phyloP scores from a whole-genome alignment of 2,797 vertebrate species.

The Ciconia nigra region DNA sequence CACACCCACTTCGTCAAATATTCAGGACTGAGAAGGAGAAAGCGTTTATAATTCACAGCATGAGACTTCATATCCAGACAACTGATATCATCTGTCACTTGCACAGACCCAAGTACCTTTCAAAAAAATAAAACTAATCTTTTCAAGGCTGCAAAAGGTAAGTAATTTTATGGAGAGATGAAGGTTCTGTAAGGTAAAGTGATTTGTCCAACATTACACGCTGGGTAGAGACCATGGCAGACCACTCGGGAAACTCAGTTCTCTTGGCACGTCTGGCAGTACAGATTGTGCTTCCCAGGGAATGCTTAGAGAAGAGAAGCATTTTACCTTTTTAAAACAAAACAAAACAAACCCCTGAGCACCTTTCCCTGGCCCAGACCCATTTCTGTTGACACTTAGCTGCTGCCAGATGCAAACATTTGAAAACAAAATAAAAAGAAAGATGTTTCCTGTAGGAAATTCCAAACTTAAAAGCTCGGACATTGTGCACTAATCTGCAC shows the following conservation, averaged over 20 bases:
- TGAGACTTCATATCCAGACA: slow-evolving; percentile 4
- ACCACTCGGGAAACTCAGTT: neutral
- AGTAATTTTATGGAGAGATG: neutral
- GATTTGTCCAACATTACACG: neutral
- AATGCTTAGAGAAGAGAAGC: neutral
- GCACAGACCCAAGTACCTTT: neutral
- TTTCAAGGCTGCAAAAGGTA: neutral
- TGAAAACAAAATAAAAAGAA: neutral
- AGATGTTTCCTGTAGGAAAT: neutral
- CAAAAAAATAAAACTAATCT: neutral
- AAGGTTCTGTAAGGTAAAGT: neutral
- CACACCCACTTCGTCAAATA: slow-evolving; percentile 23
- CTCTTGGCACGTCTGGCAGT: neutral
- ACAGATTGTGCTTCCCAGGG: slow-evolving; percentile 24
- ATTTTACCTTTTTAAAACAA: neutral
- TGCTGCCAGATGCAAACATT: neutral
- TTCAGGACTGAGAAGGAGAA: neutral
- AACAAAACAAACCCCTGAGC: neutral
- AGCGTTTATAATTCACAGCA: neutral
- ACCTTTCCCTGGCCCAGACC: neutral
- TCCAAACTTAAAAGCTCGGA: neutral
- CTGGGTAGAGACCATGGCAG: neutral
- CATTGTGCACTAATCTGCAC: neutral
- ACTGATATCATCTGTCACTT: neutral
- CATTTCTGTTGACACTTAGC: neutral